Evolutionary conservation across 2,113 vertebrate species (phyloP).

Genomic region (Poeciliopsis retropinna): DNA sequence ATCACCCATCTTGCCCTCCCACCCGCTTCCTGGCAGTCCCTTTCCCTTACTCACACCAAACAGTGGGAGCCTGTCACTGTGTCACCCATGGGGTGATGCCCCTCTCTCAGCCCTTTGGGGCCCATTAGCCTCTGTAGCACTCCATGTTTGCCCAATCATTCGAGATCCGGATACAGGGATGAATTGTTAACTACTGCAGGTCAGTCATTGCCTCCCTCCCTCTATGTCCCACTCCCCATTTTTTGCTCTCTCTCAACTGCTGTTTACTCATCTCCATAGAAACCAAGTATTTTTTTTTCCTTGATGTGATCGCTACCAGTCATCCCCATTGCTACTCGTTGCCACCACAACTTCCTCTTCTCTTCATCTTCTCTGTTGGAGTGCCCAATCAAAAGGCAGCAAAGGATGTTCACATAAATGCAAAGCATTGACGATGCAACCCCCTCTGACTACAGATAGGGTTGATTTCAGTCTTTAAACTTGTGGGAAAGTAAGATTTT

Average conservation of each 20-base stretch:
- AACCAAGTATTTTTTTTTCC: constrained; percentile 51
- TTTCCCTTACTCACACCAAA: constrained; percentile 41
- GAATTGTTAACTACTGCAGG: constrained; percentile 79
- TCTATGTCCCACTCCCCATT: neutral
- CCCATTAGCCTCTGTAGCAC: constrained; percentile 71
- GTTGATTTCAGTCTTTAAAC: neutral
- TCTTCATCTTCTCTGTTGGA: constrained; percentile 24
- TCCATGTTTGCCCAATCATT: constrained; percentile 78
- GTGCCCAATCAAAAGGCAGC: constrained; percentile 50
- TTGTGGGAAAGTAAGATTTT: neutral
- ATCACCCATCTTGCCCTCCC: constrained; percentile 27
- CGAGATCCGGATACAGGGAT: constrained; percentile 76
- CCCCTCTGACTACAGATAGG: constrained; percentile 26
- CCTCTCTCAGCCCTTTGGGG: constrained; percentile 68
- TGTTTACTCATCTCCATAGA: constrained; percentile 79
- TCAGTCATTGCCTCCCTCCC: constrained; percentile 61
- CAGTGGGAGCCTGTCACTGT: constrained; percentile 67
- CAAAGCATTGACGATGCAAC: constrained; percentile 36
- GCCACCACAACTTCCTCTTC: constrained; percentile 28
- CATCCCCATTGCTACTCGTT: constrained; percentile 17
- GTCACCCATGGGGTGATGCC: constrained; percentile 66
- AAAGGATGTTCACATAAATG: constrained; percentile 53
- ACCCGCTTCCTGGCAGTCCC: constrained; percentile 13
- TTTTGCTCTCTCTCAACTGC: constrained; percentile 42
- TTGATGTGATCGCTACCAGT: constrained; percentile 59